These are phyloP conservation scores for Ennomos fuscantarius DNA, from an alignment of 2,888 invertebrate genomes.

Conservation along the genomic window DNA sequence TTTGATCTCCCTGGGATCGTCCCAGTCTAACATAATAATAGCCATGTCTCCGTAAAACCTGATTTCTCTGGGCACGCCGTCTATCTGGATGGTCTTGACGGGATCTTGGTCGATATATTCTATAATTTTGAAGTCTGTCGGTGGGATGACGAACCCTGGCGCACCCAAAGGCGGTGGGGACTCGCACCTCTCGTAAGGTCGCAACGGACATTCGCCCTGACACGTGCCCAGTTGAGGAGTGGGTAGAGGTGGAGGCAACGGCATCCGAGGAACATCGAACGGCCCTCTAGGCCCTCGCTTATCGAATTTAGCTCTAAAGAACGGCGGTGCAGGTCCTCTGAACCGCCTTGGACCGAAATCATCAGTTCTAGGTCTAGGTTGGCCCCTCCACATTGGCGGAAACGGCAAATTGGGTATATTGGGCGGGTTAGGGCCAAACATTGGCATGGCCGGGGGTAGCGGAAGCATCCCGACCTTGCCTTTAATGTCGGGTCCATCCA, in stretches of 20 bases:
- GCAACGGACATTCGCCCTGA: slow-evolving; percentile 68
- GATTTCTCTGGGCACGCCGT: slow-evolving; percentile 92
- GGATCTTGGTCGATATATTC: slow-evolving; percentile 86
- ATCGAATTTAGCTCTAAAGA: slow-evolving; percentile 68
- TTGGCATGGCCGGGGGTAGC: slow-evolving; percentile 63
- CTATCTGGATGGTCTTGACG: slow-evolving; percentile 92
- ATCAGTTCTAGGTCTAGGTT: slow-evolving; percentile 63
- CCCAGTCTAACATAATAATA: slow-evolving; percentile 93
- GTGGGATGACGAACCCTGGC: slow-evolving; percentile 65
- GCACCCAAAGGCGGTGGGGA: slow-evolving; percentile 74
- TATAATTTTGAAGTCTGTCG: slow-evolving; percentile 67
- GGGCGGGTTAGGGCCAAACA: slow-evolving; percentile 11
- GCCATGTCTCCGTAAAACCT: slow-evolving; percentile 94
- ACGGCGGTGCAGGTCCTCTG: slow-evolving; percentile 63
- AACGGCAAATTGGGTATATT: slow-evolving; percentile 40
- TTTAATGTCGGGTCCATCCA: slow-evolving; percentile 50
- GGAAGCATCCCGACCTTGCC: slow-evolving; percentile 46
- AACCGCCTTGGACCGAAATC: slow-evolving; percentile 68
- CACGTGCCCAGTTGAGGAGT: slow-evolving; percentile 68
- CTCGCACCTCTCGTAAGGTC: slow-evolving; percentile 62
- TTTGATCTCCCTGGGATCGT: slow-evolving; percentile 93
- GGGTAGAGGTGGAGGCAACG: slow-evolving; percentile 57
- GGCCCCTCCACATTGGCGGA: slow-evolving; percentile 66
- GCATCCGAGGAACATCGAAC: slow-evolving; percentile 57
- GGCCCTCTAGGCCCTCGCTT: slow-evolving; percentile 58